A percentile compares a stretch with the other conserved stretches of the same genome.
Conservation (phyloP, 2,797 vertebrate species). For the Anabacerthia variegaticeps region DNA sequence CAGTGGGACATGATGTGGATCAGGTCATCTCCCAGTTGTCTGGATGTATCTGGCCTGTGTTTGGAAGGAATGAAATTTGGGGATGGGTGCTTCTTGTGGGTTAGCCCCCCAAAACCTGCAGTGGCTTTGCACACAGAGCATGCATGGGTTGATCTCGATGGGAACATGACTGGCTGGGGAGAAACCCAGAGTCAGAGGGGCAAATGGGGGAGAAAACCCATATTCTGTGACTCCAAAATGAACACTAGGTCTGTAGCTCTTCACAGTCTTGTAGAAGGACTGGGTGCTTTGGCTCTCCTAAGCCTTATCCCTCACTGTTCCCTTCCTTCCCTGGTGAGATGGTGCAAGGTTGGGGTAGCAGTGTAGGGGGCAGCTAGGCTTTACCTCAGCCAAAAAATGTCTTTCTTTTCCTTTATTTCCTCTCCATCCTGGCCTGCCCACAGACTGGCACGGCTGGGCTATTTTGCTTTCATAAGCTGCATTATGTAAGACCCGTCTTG, state of each 20-base stretch:
- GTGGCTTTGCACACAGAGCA: neutral
- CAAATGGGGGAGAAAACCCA: neutral
- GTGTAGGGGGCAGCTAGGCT: neutral
- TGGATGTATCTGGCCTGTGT: neutral
- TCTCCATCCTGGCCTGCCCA: neutral
- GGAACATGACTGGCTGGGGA: neutral
- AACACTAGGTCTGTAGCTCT: neutral
- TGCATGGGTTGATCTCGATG: neutral
- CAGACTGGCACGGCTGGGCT: slow-evolving; percentile 29
- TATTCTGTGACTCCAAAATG: neutral
- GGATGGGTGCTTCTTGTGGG: neutral
- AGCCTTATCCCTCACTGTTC: neutral
- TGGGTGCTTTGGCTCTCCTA: neutral
- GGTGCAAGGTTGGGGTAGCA: rapidly evolving
- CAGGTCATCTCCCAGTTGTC: neutral
- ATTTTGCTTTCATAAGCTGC: slow-evolving; percentile 72
- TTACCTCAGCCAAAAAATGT: neutral
- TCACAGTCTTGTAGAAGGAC: neutral
- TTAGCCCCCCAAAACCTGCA: neutral
- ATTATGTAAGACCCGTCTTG: slow-evolving; percentile 74
- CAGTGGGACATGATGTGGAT: neutral
- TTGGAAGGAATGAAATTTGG: neutral
- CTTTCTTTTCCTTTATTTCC: neutral
- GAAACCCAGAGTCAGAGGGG: neutral
- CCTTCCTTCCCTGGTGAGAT: neutral